Conservation (phyloP, 2,888 invertebrate species). For the Linyphia triangularis region DNA sequence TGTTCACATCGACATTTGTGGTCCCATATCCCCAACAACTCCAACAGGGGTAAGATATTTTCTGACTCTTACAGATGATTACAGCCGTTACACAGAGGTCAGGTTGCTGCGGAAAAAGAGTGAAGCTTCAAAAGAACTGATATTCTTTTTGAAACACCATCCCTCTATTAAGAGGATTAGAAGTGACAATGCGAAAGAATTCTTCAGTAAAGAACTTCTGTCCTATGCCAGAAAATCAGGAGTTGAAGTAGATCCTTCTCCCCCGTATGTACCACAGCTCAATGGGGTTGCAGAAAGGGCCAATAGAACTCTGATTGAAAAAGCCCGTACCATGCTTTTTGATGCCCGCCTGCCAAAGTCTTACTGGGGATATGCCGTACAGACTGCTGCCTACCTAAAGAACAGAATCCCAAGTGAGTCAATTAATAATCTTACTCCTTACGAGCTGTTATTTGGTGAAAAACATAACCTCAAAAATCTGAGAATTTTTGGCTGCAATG, state of each 20-base stretch:
- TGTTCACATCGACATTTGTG: neutral
- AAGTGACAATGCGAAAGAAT: neutral
- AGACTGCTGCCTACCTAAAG: conserved; percentile 75
- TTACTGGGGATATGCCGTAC: conserved; percentile 76
- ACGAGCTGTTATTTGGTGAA: conserved; percentile 52
- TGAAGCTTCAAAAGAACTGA: neutral
- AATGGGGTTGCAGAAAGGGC: conserved; percentile 76
- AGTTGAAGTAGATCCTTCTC: neutral
- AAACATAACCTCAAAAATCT: conserved; percentile 63
- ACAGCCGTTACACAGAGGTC: conserved; percentile 70
- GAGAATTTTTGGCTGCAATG: conserved; percentile 68
- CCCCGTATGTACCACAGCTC: conserved; percentile 73
- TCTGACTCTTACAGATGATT: conserved; percentile 59
- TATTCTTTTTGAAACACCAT: neutral
- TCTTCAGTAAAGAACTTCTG: neutral
- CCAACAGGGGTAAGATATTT: neutral
- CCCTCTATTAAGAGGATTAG: neutral
- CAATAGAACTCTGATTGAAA: conserved; percentile 76
- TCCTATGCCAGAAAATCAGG: neutral
- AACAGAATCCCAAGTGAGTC: conserved; percentile 68
- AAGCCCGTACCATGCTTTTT: conserved; percentile 49
- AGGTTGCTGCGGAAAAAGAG: neutral
- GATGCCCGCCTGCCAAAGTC: conserved; percentile 58
- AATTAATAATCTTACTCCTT: conserved; percentile 56
- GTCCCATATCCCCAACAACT: neutral